Evolutionary conservation across 2,888 invertebrate species (phyloP).

Genomic region (Eugnorisma glareosa): DNA sequence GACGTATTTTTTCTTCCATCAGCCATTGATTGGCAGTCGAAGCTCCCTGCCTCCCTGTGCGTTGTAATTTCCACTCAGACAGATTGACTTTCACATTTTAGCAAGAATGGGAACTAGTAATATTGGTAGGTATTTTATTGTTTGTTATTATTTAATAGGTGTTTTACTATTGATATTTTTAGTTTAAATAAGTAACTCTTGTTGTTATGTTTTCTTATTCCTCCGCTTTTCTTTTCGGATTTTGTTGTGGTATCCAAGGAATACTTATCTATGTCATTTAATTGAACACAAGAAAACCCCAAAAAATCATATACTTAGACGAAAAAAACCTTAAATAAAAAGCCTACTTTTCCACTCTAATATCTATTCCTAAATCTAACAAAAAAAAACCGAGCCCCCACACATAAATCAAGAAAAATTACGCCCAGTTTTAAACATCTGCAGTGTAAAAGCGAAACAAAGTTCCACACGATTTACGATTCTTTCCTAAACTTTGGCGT

Average conservation of each 20-base stretch:
- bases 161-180: neutral
- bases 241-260: neutral
- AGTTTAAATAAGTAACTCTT: neutral
- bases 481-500: constrained; percentile 40
- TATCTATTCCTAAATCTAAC: neutral
- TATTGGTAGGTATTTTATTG: constrained; percentile 1
- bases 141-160: neutral
- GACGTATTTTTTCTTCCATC: constrained; percentile 60
- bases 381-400: neutral
- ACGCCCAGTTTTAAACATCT: constrained; percentile 22
- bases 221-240: neutral
- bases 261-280: neutral
- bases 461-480: constrained; percentile 51
- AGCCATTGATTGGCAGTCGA: constrained; percentile 63
- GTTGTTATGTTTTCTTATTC: neutral
- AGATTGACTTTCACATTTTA: constrained; percentile 60
- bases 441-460: constrained; percentile 46
- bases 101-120: constrained; percentile 38
- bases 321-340: neutral
- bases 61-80: constrained; percentile 63
- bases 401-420: constrained; percentile 41
- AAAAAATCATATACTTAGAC: neutral
- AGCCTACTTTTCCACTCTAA: neutral
- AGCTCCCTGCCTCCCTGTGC: constrained; percentile 40
- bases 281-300: neutral